Base-by-base conservation (phyloP, 2,888 invertebrate species). In the Pammene fasciana region DNA sequence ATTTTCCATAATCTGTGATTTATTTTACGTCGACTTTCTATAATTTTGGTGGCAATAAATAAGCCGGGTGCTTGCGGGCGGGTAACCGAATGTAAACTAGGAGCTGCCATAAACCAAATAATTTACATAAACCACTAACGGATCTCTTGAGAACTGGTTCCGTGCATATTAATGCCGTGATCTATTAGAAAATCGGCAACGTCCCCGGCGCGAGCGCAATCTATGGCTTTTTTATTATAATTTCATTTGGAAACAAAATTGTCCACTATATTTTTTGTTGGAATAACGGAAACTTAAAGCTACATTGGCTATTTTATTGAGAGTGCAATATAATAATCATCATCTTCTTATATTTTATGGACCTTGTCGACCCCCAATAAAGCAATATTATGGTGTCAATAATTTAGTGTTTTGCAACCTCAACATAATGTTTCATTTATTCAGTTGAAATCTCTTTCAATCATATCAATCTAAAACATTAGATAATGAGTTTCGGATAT, bases 61-160 rank as follows among this genome's bases (percentile, higher is more conserved):
- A 74, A 77, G 72, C 73, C 76, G 75, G 73, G 78, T 56, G 83
- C 54, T 54, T n/a, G 54, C 84, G 77, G 82, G 79, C 80, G 75
- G 82, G 76, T 81, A 82, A 84, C 86, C 84, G 84, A 87, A 89
- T 90, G 86, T 87, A 85, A 90, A 87, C 89, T 90, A 84, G 88
- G 81, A 89, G 90, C 86, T 75, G 82, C 86, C 84, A 89, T 89
- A 88, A 90, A 90, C 86, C 78, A 83, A 87, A 86, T 85, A 81
- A 92, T 92, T 92, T 86, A 90, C 91, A 92, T 92, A 91, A 88
- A 86, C 90, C 86, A 86, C 88, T 92, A 92, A 92, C 92, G 92
- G 92, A 90, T 90, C 91, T 91, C 88, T 84, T 84, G 79, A 83
- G 81, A 91, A 92, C 92, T 87, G 84, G 92, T 92, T 87, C 78